Conservation (phyloP, 2,888 invertebrate genomes). For the Corbicula japonica region DNA sequence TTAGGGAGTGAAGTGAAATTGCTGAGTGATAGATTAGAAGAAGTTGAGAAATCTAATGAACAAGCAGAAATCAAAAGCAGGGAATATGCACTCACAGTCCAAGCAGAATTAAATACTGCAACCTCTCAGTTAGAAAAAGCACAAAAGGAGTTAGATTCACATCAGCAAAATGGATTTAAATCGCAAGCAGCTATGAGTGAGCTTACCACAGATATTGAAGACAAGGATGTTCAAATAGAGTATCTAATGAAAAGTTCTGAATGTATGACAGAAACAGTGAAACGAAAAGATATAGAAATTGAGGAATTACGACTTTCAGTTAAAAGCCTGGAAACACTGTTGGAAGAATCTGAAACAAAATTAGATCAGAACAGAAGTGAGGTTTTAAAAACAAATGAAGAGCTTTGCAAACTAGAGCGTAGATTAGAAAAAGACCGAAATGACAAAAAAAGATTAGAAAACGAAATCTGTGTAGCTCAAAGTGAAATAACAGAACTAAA, state of each 20-base stretch:
- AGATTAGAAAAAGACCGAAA: conserved; percentile 21
- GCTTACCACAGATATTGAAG: not conserved
- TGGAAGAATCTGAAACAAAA: conserved; percentile 7
- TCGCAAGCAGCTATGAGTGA: too few relatives aligned
- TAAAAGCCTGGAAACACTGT: conserved; percentile 7
- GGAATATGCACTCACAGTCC: too few relatives aligned
- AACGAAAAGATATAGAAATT: conserved; percentile 40
- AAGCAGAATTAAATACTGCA: too few relatives aligned
- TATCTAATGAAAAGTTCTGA: conserved; percentile 50
- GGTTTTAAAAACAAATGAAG: conserved; percentile 13
- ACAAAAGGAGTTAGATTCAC: not conserved
- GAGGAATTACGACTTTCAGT: conserved; percentile 13
- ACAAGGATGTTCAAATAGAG: conserved; percentile 44
- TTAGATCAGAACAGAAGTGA: conserved; percentile 11
- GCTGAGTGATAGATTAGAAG: not conserved
- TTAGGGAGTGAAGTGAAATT: not conserved
- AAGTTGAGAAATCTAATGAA: not conserved
- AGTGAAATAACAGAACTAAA: too few relatives aligned
- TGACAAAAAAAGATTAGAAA: too few relatives aligned
- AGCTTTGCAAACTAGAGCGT: not conserved
- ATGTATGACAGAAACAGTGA: conserved; percentile 43
- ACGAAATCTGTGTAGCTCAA: too few relatives aligned
- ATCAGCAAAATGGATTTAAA: not conserved
- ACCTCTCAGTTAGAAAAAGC: too few relatives aligned
- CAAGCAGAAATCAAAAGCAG: too few relatives aligned